Percentiles rank a stretch among this genome's conserved stretches.
Conservation (phyloP, 2,888 invertebrate species). For the Tenthredo livida region DNA sequence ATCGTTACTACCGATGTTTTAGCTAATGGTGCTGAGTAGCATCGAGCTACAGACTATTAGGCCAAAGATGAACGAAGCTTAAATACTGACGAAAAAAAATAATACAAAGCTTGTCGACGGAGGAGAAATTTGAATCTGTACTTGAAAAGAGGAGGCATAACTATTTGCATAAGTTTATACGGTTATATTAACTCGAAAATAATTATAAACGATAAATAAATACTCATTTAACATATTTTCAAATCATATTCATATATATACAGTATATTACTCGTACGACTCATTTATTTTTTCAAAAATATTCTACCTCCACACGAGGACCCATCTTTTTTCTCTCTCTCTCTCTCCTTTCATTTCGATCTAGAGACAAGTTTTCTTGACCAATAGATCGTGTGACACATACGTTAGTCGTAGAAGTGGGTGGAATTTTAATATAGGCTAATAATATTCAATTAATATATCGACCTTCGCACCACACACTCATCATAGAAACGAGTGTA, state of each 20-base stretch:
- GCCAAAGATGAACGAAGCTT: background rate
- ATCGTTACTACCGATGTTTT: conserved; percentile 64
- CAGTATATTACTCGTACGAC: background rate
- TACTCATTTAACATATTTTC: background rate
- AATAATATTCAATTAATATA: background rate
- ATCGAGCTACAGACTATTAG: background rate
- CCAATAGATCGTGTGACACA: background rate
- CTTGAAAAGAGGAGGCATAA: background rate
- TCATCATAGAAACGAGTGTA: background rate
- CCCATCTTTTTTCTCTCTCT: too few relatives aligned
- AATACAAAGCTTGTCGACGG: background rate
- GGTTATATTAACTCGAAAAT: background rate
- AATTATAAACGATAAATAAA: background rate
- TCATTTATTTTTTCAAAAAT: background rate
- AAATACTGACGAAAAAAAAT: background rate
- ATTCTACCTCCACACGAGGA: background rate
- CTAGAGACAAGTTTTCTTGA: background rate
- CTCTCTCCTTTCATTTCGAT: too few relatives aligned
- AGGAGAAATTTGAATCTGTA: background rate
- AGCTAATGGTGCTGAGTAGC: conserved; percentile 72
- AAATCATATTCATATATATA: background rate
- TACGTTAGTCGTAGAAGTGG: background rate
- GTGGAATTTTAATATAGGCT: background rate
- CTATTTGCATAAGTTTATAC: background rate
- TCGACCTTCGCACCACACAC: background rate